A percentile compares a stretch with the other conserved stretches of the same genome.
Conservation (phyloP, 2,797 vertebrate genomes). For the Lithobates sylvaticus region DNA sequence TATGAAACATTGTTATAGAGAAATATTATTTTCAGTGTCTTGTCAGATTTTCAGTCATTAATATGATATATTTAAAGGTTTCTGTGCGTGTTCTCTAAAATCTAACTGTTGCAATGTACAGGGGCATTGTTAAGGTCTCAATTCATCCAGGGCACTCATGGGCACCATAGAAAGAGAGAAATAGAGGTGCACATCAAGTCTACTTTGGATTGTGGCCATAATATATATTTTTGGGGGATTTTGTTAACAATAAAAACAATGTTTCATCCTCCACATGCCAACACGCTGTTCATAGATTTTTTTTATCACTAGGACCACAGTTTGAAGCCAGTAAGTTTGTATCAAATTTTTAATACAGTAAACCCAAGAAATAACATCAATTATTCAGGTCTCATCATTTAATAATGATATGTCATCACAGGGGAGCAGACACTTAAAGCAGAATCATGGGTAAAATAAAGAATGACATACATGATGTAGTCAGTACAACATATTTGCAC, state of each 20-base stretch:
- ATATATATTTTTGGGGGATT: not conserved
- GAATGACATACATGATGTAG: too few relatives aligned
- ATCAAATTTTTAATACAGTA: not conserved
- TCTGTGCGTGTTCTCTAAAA: not conserved
- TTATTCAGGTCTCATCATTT: not conserved
- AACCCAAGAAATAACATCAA: not conserved
- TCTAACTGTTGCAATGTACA: not conserved
- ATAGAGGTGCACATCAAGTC: not conserved
- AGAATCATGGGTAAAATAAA: not conserved
- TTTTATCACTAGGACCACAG: too few relatives aligned
- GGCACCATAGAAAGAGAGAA: not conserved
- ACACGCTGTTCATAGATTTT: not conserved
- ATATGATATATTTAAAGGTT: not conserved
- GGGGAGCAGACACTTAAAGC: not conserved
- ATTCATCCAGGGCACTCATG: not conserved
- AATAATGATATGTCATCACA: not conserved
- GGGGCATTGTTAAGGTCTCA: not conserved
- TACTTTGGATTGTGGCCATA: not conserved
- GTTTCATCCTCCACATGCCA: not conserved
- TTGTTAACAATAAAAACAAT: not conserved
- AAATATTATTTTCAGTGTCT: conserved; percentile 28
- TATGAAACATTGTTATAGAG: conserved; percentile 17
- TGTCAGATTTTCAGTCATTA: not conserved
- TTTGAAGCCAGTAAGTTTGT: not conserved
- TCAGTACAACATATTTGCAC: too few relatives aligned